Evolutionary conservation across 2,797 vertebrate species (phyloP).

Genomic region (Taeniopygia guttata): DNA sequence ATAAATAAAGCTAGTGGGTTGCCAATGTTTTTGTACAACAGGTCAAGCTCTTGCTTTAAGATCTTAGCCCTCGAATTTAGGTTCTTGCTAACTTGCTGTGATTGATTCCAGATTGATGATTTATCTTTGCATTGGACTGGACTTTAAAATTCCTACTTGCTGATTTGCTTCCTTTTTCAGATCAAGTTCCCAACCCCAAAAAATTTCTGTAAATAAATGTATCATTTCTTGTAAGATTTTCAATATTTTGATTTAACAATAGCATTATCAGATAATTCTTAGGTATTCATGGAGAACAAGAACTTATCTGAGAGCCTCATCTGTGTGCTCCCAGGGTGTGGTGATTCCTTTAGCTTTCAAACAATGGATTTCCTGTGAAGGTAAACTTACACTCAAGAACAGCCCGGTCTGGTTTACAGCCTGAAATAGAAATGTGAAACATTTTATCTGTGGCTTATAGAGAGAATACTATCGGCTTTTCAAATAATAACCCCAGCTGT

Average conservation of each 20-base stretch:
- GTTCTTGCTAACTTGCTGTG: neutral
- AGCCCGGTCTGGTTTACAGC: neutral
- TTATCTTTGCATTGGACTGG: neutral
- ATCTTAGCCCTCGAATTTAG: neutral
- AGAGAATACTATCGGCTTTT: neutral
- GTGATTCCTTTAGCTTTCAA: neutral
- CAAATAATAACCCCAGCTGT: neutral
- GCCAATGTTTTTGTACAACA: neutral
- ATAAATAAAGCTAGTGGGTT: neutral
- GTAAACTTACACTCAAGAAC: constrained; percentile 17
- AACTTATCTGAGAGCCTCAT: neutral
- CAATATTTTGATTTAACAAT: neutral
- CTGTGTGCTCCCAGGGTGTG: constrained; percentile 26
- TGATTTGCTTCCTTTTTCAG: neutral
- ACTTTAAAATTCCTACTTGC: neutral
- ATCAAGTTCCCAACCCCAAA: neutral
- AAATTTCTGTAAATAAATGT: neutral
- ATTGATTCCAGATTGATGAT: neutral
- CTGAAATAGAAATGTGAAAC: constrained; percentile 6
- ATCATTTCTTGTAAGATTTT: neutral
- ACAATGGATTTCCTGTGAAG: constrained; percentile 53
- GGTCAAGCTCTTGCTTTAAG: neutral
- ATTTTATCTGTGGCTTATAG: constrained; percentile 9
- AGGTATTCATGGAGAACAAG: neutral
- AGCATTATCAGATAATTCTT: constrained; percentile 12